Evolutionary conservation across 1,140 invertebrate genomes (phyloP).

Genomic region (Dufourea novaeangliae): DNA sequence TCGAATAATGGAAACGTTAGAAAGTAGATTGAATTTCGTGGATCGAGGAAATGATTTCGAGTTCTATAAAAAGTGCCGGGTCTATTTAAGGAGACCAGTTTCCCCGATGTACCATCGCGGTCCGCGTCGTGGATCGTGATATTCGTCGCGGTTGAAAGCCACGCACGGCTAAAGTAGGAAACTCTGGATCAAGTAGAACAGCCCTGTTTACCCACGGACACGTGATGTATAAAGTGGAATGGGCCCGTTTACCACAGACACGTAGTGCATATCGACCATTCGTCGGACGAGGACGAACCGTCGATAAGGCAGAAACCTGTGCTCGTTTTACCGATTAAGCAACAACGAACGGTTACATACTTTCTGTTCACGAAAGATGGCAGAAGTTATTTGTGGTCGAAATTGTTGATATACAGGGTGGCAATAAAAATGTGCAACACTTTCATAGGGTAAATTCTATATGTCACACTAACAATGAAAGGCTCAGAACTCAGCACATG

Average conservation of each 20-base stretch:
- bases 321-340: not conserved
- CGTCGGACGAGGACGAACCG: constrained; percentile 6
- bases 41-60: not conserved
- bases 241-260: not conserved
- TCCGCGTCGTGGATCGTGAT: too few species aligned
- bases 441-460: too few species aligned
- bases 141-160: not conserved
- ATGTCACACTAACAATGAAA: too few species aligned
- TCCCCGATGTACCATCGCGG: not conserved
- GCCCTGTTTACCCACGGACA: too few species aligned
- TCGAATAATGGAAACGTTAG: not conserved
- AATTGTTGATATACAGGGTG: not conserved
- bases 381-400: not conserved
- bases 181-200: constrained; percentile 47
- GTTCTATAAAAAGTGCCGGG: not conserved
- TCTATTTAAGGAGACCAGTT: not conserved
- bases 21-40: not conserved
- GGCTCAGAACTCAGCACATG: too few species aligned
- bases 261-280: constrained; percentile 20
- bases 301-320: constrained; percentile 14
- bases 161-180: constrained; percentile 26
- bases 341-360: not conserved
- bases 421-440: too few species aligned
- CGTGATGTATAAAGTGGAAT: too few species aligned
- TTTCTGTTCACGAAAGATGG: not conserved